Conservation (phyloP, 2,888 invertebrate genomes). For the Parnassius mnemosyne region DNA sequence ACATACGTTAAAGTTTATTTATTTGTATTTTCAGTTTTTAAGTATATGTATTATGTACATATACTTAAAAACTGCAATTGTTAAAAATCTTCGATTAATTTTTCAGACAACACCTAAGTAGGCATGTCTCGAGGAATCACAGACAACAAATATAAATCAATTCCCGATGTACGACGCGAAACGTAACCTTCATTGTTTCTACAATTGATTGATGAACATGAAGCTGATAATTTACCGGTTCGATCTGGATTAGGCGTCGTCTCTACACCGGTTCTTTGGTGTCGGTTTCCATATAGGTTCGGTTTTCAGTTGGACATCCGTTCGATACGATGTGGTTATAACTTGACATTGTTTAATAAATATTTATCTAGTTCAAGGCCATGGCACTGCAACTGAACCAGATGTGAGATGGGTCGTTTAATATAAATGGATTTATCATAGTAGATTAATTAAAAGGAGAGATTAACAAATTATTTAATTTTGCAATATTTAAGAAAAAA, state of each 20-base stretch:
- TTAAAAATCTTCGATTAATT: too few relatives aligned
- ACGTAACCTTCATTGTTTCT: background rate
- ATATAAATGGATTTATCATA: too few relatives aligned
- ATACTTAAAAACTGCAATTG: too few relatives aligned
- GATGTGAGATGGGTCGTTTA: too few relatives aligned
- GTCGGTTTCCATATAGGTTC: background rate
- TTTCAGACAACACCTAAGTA: background rate
- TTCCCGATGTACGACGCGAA: constrained; percentile 6
- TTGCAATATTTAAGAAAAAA: too few relatives aligned
- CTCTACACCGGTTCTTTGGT: constrained; percentile 4
- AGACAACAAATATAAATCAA: constrained; percentile 19
- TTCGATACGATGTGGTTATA: constrained; percentile 2
- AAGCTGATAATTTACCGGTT: constrained; percentile 13
- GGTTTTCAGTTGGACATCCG: constrained; percentile 3
- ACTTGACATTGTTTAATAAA: constrained; percentile 1
- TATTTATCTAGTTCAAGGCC: too few relatives aligned
- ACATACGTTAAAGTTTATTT: too few relatives aligned
- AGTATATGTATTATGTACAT: too few relatives aligned
- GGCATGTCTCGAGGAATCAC: constrained; percentile 1
- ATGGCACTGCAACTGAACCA: too few relatives aligned
- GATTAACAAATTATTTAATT: too few relatives aligned
- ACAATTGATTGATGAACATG: constrained; percentile 19
- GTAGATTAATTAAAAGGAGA: too few relatives aligned
- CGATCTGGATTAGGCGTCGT: constrained; percentile 2
- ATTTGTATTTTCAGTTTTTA: too few relatives aligned